A percentile compares a stretch with the other conserved stretches of the same genome.
phyloP scores from a whole-genome alignment of 2,113 vertebrate genomes.

The Anhinga anhinga region DNA sequence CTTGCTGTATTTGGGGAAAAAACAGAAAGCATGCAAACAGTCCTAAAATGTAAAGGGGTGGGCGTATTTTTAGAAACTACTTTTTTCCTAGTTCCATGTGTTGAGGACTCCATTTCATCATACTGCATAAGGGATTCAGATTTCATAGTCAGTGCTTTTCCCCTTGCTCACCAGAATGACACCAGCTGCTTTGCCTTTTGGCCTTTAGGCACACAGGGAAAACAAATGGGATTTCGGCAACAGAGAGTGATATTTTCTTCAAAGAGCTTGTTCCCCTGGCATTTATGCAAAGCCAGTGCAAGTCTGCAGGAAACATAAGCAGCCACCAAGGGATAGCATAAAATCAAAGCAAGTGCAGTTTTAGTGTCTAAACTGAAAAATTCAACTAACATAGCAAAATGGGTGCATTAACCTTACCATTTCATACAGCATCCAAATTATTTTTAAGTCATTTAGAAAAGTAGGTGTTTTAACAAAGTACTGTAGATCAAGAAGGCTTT shows the following conservation, averaged over 20 bases:
- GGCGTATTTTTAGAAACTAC: neutral
- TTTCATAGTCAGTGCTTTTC: neutral
- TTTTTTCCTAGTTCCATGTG: neutral
- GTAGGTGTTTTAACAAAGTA: neutral
- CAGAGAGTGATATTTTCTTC: neutral
- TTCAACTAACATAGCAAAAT: neutral
- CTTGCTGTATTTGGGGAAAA: rapidly evolving
- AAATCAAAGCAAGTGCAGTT: neutral
- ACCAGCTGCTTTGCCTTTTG: neutral
- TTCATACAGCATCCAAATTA: neutral
- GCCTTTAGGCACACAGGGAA: neutral
- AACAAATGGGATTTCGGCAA: neutral
- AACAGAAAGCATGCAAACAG: neutral
- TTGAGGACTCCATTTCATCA: neutral
- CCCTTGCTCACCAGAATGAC: neutral
- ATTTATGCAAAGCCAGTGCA: neutral
- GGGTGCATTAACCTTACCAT: rapidly evolving
- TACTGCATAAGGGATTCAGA: neutral
- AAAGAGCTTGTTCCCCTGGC: neutral
- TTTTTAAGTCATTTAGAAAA: neutral
- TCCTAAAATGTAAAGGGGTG: neutral
- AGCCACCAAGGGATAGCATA: neutral
- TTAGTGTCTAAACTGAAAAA: neutral
- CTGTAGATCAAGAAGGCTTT: neutral
- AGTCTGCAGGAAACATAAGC: neutral